Evolutionary conservation across 2,888 invertebrate species (phyloP).

Genomic region (Harmothoe impar): DNA sequence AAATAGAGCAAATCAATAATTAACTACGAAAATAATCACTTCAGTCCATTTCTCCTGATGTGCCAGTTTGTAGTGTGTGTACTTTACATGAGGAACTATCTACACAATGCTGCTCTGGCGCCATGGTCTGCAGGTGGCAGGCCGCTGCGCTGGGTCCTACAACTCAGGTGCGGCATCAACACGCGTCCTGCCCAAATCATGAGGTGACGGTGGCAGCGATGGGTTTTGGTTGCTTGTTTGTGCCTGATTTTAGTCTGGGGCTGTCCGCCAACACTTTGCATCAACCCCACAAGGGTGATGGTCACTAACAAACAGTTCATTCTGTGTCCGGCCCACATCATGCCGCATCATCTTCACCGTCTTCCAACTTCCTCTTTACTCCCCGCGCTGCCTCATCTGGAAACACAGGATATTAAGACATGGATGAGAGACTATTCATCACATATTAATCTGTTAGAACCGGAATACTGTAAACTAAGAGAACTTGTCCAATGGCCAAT

Average conservation of each 20-base stretch:
- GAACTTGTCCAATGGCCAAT: too few species aligned
- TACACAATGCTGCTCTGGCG: constrained; percentile 36
- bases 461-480: too few species aligned
- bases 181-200: not conserved
- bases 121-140: not conserved
- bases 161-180: not conserved
- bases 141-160: not conserved
- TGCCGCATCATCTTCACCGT: constrained; percentile 67
- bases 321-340: not conserved
- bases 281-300: constrained; percentile 45
- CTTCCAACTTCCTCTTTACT: constrained; percentile 68
- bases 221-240: constrained; percentile 46
- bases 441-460: too few species aligned
- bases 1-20: constrained; percentile 32
- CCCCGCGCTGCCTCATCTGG: constrained; percentile 63
- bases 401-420: too few species aligned
- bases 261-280: constrained; percentile 14
- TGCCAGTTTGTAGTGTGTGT: not conserved
- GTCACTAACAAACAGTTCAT: constrained; percentile 59
- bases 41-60: constrained; percentile 50
- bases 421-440: too few species aligned
- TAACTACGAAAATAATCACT: constrained; percentile 43
- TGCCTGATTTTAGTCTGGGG: constrained; percentile 49
- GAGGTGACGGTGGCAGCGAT: constrained; percentile 11
- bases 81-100: constrained; percentile 36